Evolutionary conservation across 1,140 invertebrate genomes (phyloP).

Genomic region (Anoplophora glabripennis): DNA sequence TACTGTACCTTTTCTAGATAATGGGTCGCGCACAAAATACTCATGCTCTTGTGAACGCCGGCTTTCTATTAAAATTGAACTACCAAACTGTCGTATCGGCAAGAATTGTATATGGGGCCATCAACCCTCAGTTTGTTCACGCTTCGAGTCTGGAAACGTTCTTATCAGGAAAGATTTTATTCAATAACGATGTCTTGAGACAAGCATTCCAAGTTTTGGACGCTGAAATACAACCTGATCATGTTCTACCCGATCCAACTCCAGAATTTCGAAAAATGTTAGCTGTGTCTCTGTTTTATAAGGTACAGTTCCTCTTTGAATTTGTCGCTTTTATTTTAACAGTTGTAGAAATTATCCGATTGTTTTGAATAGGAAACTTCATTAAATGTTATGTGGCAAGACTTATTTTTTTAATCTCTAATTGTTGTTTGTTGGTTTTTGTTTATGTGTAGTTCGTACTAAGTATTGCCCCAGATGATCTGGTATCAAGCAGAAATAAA

Average conservation of each 20-base stretch:
- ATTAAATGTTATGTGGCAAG: too few species aligned
- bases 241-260: slow-evolving; percentile 60
- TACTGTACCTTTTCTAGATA: slow-evolving; percentile 20
- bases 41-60: slow-evolving; percentile 79
- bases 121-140: slow-evolving; percentile 68
- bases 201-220: slow-evolving; percentile 58
- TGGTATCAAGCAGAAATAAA: slow-evolving; percentile 49
- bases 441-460: slow-evolving; percentile 57
- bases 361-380: too few species aligned
- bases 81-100: slow-evolving; percentile 24
- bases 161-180: slow-evolving; percentile 57
- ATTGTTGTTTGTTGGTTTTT: too few species aligned
- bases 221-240: slow-evolving; percentile 61
- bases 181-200: slow-evolving; percentile 54
- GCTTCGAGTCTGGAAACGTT: slow-evolving; percentile 65
- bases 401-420: too few species aligned
- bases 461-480: slow-evolving; percentile 49
- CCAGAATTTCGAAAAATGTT: slow-evolving; percentile 65
- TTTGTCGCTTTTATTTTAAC: too few species aligned
- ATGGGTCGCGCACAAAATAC: slow-evolving; percentile 79
- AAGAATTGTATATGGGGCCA: slow-evolving; percentile 63
- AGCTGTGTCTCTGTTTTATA: slow-evolving; percentile 71
- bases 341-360: too few species aligned
- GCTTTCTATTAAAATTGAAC: slow-evolving; percentile 66
- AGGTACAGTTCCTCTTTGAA: slow-evolving; percentile 41